Evolutionary conservation across 2,797 vertebrate genomes (phyloP).

Genomic region (Chaenodraco wilsoni): DNA sequence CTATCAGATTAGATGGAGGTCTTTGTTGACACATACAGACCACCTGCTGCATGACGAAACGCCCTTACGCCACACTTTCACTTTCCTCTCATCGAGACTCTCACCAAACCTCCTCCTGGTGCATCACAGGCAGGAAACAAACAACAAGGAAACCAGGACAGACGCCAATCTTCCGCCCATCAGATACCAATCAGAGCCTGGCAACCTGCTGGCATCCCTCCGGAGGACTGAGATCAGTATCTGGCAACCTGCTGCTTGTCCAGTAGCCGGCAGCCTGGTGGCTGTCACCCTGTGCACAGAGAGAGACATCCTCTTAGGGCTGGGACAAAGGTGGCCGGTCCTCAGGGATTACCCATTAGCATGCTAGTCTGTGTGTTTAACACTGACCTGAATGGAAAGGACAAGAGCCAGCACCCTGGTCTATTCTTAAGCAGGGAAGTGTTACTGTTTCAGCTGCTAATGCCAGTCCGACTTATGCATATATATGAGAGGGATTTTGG

Average conservation of each 20-base stretch:
- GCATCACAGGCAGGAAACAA: conserved; percentile 48
- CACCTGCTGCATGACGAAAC: conserved; percentile 76
- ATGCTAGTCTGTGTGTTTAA: conserved; percentile 85
- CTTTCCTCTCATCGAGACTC: conserved; percentile 50
- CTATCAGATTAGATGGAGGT: conserved; percentile 60
- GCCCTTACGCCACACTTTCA: conserved; percentile 62
- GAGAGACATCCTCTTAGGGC: conserved; percentile 78
- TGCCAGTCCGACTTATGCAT: conserved; percentile 73
- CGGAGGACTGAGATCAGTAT: conserved; percentile 70
- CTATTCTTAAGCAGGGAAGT: conserved; percentile 80
- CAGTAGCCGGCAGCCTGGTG: conserved; percentile 75
- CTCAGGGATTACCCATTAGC: conserved; percentile 85
- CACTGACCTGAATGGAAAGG: conserved; percentile 79
- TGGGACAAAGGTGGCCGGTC: conserved; percentile 81
- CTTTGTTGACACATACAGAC: conserved; percentile 70
- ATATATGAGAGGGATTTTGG: conserved; percentile 58
- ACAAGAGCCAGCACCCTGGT: conserved; percentile 77
- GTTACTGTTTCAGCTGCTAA: conserved; percentile 85
- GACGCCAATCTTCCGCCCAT: conserved; percentile 72
- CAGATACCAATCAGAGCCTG: conserved; percentile 68
- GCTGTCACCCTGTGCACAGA: conserved; percentile 80
- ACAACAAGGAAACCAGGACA: conserved; percentile 60
- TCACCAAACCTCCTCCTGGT: conserved; percentile 56
- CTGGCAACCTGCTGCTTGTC: conserved; percentile 76
- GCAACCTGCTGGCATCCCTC: conserved; percentile 75